A percentile compares a stretch with the other conserved stretches of the same genome.
Evolutionary conservation across 2,113 vertebrate genomes (phyloP).

Genomic region (Calidris pygmaea): DNA sequence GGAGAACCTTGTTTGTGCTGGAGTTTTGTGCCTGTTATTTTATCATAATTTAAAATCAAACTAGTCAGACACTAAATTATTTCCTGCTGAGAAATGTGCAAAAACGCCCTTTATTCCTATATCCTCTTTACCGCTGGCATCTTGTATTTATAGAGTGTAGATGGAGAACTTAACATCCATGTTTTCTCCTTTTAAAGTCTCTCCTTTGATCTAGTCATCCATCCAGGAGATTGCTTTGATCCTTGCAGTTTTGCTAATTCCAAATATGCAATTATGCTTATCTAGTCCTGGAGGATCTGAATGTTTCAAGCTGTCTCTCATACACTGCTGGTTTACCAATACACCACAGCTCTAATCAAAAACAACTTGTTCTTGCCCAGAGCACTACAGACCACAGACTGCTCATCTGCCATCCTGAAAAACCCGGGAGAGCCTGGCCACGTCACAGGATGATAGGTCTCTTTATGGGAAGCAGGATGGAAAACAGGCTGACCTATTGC

Average conservation of each 20-base stretch:
- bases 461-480: not conserved
- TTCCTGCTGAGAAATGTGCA: constrained; percentile 54
- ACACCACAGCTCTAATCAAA: constrained; percentile 18
- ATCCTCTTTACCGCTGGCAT: constrained; percentile 47
- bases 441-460: not conserved
- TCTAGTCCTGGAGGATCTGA: constrained; percentile 56
- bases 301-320: constrained; percentile 24
- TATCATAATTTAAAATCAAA: constrained; percentile 59
- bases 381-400: not conserved
- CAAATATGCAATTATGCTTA: constrained; percentile 53
- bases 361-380: constrained; percentile 10
- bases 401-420: not conserved
- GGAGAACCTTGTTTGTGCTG: not conserved
- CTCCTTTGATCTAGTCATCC: constrained; percentile 60
- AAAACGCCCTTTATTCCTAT: constrained; percentile 30
- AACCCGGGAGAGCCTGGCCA: not conserved
- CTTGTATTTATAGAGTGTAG: constrained; percentile 36
- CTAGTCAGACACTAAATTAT: constrained; percentile 37
- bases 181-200: constrained; percentile 56
- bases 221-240: constrained; percentile 59
- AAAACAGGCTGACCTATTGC: not conserved
- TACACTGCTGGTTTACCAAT: constrained; percentile 16
- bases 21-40: constrained; percentile 35
- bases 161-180: constrained; percentile 54
- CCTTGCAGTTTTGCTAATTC: constrained; percentile 53